Percentiles rank a stretch among this genome's conserved stretches.
Conservation (phyloP, 2,113 vertebrate species). For the Hylia prasina region DNA sequence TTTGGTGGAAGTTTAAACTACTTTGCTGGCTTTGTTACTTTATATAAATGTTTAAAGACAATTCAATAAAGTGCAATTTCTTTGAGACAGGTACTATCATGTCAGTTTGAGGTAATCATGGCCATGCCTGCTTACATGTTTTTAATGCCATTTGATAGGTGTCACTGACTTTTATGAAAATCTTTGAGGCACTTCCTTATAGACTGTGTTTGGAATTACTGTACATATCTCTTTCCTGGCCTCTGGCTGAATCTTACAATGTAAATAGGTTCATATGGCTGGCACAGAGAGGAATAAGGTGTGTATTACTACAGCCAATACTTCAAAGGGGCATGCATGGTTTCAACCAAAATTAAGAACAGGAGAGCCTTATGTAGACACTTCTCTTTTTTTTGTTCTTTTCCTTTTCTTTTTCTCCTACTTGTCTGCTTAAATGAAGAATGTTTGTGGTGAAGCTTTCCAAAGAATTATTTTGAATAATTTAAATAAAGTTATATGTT, state of each 20-base stretch:
- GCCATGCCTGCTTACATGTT: slow-evolving; percentile 65
- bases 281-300: slow-evolving; percentile 62
- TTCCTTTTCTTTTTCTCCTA: neutral
- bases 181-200: slow-evolving; percentile 64
- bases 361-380: slow-evolving; percentile 56
- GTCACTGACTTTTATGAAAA: slow-evolving; percentile 66
- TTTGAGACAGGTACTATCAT: slow-evolving; percentile 70
- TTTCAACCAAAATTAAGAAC: slow-evolving; percentile 73
- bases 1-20: slow-evolving; percentile 62
- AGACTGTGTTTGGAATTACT: slow-evolving; percentile 68
- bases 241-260: slow-evolving; percentile 66
- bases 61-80: slow-evolving; percentile 53
- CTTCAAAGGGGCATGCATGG: slow-evolving; percentile 65
- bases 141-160: slow-evolving; percentile 69
- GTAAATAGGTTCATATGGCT: slow-evolving; percentile 70
- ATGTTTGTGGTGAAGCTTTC: slow-evolving; percentile 40
- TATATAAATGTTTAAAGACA: slow-evolving; percentile 64
- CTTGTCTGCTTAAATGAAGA: slow-evolving; percentile 27
- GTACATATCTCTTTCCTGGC: slow-evolving; percentile 69
- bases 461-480: neutral
- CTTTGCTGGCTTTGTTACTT: slow-evolving; percentile 55
- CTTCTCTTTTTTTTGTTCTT: neutral
- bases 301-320: slow-evolving; percentile 57
- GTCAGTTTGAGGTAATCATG: slow-evolving; percentile 62
- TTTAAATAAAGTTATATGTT: neutral